phyloP scores from a whole-genome alignment of 2,797 vertebrate genomes.

The Tachyglossus aculeatus region DNA sequence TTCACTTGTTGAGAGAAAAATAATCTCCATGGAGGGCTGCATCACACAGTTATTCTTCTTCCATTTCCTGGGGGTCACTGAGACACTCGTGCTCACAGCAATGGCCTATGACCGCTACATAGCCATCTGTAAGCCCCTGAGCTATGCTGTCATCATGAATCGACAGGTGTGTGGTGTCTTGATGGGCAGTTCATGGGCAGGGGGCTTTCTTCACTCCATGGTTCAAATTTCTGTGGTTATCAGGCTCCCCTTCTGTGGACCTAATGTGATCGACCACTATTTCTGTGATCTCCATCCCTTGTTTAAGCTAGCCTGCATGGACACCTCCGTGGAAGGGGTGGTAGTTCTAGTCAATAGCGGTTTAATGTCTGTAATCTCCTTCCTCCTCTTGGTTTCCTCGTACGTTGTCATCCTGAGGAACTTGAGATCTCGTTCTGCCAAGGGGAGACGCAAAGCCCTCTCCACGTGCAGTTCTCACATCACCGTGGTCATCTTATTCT shows the following conservation, averaged over 20 bases:
- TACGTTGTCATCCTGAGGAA: slow-evolving; percentile 58
- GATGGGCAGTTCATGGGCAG: slow-evolving; percentile 52
- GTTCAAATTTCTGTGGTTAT: slow-evolving; percentile 51
- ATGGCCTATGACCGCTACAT: slow-evolving; percentile 65
- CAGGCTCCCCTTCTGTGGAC: slow-evolving; percentile 63
- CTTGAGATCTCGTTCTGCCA: slow-evolving; percentile 51
- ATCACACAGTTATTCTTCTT: slow-evolving; percentile 59
- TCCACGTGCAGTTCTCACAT: slow-evolving; percentile 61
- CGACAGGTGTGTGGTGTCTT: slow-evolving; percentile 41
- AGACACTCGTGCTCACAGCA: slow-evolving; percentile 64
- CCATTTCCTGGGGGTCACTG: slow-evolving; percentile 59
- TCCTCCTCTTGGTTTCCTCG: slow-evolving; percentile 61
- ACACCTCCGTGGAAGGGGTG: slow-evolving; percentile 54
- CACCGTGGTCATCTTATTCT: slow-evolving; percentile 37
- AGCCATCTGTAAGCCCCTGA: slow-evolving; percentile 61
- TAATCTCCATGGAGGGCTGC: slow-evolving; percentile 62
- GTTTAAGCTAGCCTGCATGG: slow-evolving; percentile 60
- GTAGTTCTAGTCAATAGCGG: slow-evolving; percentile 67
- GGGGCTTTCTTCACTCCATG: slow-evolving; percentile 62
- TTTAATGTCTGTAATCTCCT: slow-evolving; percentile 62
- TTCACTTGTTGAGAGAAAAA: slow-evolving; percentile 62
- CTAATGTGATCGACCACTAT: slow-evolving; percentile 64
- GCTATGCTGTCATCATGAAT: slow-evolving; percentile 59
- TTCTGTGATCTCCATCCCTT: slow-evolving; percentile 69
- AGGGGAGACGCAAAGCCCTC: slow-evolving; percentile 51